These are phyloP conservation scores for Mastomys coucha DNA, from an alignment of 2,113 vertebrate species.

Conservation along the genomic window DNA sequence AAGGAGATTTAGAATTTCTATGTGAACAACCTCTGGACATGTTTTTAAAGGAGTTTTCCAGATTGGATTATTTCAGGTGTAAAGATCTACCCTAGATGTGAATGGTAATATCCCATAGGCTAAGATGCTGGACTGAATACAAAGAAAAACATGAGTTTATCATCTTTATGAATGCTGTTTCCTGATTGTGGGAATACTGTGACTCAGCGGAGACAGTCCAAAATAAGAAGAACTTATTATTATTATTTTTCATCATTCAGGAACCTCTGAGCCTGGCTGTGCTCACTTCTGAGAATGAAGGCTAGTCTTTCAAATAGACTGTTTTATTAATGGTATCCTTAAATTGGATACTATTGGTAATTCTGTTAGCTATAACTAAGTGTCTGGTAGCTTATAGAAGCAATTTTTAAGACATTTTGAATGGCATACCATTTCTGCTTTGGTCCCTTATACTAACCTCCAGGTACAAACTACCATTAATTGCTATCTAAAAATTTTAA, in stretches of 20 bases:
- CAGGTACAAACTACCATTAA: background rate
- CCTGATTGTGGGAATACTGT: background rate
- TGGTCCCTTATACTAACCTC: fast-evolving
- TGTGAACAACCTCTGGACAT: background rate
- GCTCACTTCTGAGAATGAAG: too few species aligned
- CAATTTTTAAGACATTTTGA: background rate
- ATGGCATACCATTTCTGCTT: background rate
- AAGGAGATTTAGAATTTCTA: background rate
- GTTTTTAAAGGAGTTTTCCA: background rate
- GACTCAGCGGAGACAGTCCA: background rate
- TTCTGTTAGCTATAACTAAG: background rate
- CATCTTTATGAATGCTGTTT: background rate
- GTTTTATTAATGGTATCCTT: background rate
- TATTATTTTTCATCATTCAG: background rate
- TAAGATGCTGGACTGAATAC: background rate
- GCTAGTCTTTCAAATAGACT: background rate
- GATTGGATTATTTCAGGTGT: background rate
- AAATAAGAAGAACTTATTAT: background rate
- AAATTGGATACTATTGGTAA: too few species aligned
- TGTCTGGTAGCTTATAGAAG: background rate
- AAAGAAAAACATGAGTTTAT: background rate
- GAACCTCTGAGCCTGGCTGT: background rate
- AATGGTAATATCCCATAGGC: background rate
- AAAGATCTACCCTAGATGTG: background rate
- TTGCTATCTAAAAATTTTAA: background rate